Percentiles rank a stretch among this genome's conserved stretches.
Conservation (phyloP, 2,113 vertebrate species). For the Apodemus speciosus region DNA sequence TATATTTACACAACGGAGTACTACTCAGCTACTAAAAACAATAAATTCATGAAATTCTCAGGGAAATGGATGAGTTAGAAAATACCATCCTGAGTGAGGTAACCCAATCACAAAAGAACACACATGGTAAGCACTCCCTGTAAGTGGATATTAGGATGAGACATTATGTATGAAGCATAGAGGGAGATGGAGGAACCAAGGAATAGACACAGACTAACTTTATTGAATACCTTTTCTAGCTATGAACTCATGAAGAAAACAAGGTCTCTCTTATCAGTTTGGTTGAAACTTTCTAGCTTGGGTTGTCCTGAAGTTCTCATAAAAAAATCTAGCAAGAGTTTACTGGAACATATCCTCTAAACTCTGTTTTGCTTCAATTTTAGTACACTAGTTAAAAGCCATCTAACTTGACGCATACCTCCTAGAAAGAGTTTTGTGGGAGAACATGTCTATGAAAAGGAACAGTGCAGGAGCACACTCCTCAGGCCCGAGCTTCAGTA, state of each 20-base stretch:
- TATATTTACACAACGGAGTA: too few species aligned
- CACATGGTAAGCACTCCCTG: too few species aligned
- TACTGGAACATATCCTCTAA: conserved; percentile 29
- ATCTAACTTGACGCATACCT: not conserved
- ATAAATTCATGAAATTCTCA: too few species aligned
- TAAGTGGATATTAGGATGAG: not conserved
- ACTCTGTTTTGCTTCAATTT: not conserved
- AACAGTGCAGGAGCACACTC: not conserved
- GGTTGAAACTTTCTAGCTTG: not conserved
- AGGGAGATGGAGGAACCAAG: not conserved
- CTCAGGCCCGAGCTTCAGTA: not conserved
- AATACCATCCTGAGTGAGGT: too few species aligned
- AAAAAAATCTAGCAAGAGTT: conserved; percentile 19
- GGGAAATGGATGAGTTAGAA: too few species aligned
- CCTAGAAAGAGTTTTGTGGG: not conserved
- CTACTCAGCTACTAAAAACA: too few species aligned
- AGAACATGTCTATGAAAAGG: conserved; percentile 3
- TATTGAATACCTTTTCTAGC: not conserved
- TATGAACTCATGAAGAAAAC: not conserved
- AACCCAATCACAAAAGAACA: too few species aligned
- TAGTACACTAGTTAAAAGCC: not conserved
- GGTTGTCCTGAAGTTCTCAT: not conserved
- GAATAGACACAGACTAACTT: not conserved
- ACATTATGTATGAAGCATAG: not conserved
- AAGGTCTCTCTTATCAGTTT: not conserved